Evolutionary conservation across 2,113 vertebrate genomes (phyloP).

Genomic region (Mobula birostris): DNA sequence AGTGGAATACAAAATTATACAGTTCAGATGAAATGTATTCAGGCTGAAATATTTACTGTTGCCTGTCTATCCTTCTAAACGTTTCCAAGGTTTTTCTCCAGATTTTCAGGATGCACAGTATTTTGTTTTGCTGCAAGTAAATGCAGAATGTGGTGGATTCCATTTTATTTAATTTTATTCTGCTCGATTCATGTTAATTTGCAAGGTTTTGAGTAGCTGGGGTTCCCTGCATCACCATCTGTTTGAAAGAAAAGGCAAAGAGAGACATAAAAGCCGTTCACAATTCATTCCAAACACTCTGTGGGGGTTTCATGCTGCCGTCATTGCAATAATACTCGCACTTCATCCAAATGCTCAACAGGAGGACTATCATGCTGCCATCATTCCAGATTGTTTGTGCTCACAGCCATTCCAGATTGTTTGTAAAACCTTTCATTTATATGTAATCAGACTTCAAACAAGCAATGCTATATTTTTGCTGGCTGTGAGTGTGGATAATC

Average conservation of each 20-base stretch:
- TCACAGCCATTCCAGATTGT: constrained; percentile 33
- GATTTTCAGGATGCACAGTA: no score
- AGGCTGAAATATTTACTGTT: no score
- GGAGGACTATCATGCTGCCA: constrained; percentile 14
- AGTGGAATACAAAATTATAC: not conserved
- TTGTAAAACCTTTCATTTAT: constrained; percentile 34
- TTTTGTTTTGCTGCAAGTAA: not conserved
- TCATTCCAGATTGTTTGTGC: constrained; percentile 29
- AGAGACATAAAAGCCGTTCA: constrained; percentile 30
- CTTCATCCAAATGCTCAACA: constrained; percentile 11
- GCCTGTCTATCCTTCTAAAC: no score
- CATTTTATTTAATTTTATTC: constrained; percentile 15
- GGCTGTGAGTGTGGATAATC: not conserved
- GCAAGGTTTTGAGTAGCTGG: constrained; percentile 8
- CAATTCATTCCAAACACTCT: constrained; percentile 24
- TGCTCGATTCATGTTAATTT: constrained; percentile 4
- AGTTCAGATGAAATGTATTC: no score
- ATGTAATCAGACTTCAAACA: constrained; percentile 36
- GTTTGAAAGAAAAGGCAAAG: constrained; percentile 29
- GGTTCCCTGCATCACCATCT: constrained; percentile 29
- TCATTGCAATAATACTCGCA: not conserved
- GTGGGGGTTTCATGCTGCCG: constrained; percentile 6
- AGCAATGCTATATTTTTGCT: constrained; percentile 28
- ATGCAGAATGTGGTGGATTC: not conserved
- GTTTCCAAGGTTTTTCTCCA: no score